Percentiles rank a stretch among this genome's conserved stretches.
Evolutionary conservation across 2,797 vertebrate species (phyloP).

Genomic region (Diplodus sargus): DNA sequence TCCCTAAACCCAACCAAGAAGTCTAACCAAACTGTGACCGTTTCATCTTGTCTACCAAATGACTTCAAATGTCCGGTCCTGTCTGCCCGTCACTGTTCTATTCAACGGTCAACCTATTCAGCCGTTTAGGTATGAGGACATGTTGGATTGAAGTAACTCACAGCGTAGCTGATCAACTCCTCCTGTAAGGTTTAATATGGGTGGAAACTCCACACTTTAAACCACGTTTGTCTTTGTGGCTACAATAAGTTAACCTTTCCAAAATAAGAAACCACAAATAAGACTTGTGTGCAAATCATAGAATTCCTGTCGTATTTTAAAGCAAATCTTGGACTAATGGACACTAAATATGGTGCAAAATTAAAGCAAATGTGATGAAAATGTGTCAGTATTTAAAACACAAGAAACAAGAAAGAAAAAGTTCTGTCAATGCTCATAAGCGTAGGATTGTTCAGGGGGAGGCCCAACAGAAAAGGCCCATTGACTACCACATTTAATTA

Average conservation of each 20-base stretch:
- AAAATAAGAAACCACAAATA: neutral
- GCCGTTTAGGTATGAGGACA: no score
- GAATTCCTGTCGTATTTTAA: neutral
- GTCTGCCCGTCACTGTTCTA: no score
- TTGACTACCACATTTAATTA: neutral
- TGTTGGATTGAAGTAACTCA: neutral
- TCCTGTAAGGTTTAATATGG: neutral
- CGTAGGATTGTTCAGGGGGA: neutral
- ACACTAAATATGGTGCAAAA: neutral
- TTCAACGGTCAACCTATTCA: no score
- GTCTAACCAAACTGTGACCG: no score
- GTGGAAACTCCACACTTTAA: neutral
- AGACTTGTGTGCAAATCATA: neutral
- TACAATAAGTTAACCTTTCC: neutral
- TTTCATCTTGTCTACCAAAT: no score
- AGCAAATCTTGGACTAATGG: neutral
- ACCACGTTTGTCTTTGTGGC: neutral
- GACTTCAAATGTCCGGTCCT: no score
- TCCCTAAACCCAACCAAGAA: no score
- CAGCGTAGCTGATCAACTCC: neutral
- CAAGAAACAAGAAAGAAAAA: neutral
- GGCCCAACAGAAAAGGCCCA: neutral
- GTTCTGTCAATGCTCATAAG: neutral
- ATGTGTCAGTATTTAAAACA: neutral
- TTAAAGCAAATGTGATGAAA: neutral